Base-by-base conservation (phyloP, 2,888 invertebrate species). In the Cancer borealis region DNA sequence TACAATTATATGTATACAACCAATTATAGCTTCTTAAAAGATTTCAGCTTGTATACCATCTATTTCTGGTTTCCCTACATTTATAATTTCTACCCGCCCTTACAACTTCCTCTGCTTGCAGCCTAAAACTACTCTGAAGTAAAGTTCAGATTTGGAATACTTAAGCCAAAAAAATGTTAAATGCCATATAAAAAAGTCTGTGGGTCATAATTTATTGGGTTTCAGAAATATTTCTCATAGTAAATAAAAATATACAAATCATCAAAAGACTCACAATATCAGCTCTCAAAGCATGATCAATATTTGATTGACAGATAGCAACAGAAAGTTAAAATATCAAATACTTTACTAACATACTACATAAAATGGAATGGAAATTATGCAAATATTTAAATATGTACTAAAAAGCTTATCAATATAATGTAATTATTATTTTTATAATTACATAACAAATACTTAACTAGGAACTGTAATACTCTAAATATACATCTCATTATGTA, bases 401-500 rank as follows among this genome's bases (percentile, higher is more conserved):
- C 10, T 39, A 84, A 14, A 84, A 79, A 39, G 10, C 30, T 14
- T 39, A 39, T 84, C 49, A 89, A 49, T 49, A 89, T 47, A 49
- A 5, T 47, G 39, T 3, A 49, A 14, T 21, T 47, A 89, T 49
- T 49, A 87, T 21, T 84, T 39, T 12, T 26, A 79, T 26, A 26
- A n/a, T 39, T 17, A 39, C 0, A 84, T 84, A 39, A 30, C 39
- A 84, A 39, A 26, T 6, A 30, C 21, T 39, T 39, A 84, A 84
- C 84, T 84, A 84, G 84, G 84, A 84, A 84, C 84, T 84, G 84
- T 84, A 84, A 84, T 84, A 84, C 26, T 88, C 46, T 89, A 49
- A 89, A 89, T 89, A 26, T 26, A 49, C 46, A 89, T 89, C 46
- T 47, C 46, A 46, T 89, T 26, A 89, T 47, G 14, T 30, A 17